Evolutionary conservation across 2,797 vertebrate genomes (phyloP).

Genomic region (Cryptoblepharus egeriae): DNA sequence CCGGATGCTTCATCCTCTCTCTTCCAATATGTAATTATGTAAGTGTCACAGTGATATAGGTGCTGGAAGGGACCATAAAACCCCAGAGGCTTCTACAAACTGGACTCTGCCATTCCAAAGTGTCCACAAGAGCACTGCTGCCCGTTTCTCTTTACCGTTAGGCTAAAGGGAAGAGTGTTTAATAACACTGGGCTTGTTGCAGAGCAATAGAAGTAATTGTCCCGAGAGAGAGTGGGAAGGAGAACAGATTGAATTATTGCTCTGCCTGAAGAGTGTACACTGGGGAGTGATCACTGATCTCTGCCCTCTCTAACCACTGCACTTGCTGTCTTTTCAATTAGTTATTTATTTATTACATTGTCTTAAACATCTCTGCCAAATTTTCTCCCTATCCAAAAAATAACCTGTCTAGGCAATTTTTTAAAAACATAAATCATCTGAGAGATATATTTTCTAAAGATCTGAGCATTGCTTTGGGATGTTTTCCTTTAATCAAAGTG

Average conservation of each 20-base stretch:
- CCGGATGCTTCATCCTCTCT: conserved; percentile 65
- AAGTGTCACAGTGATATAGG: conserved; percentile 72
- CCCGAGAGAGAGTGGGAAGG: conserved; percentile 15
- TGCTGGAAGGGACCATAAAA: conserved; percentile 63
- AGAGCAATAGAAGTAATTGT: conserved; percentile 2
- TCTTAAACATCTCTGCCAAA: background rate
- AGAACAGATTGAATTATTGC: background rate
- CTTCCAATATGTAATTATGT: conserved; percentile 73
- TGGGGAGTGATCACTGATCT: background rate
- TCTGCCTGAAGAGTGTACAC: accelerated
- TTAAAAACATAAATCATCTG: background rate
- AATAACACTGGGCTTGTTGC: background rate
- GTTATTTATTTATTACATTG: background rate
- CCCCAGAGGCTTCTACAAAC: conserved; percentile 38
- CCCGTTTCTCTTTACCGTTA: conserved; percentile 40
- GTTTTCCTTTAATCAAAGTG: background rate
- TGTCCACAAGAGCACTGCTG: conserved; percentile 39
- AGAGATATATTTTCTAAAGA: background rate
- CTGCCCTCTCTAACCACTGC: background rate
- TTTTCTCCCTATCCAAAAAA: background rate
- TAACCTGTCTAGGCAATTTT: background rate
- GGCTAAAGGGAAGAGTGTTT: conserved; percentile 54
- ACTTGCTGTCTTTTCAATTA: background rate
- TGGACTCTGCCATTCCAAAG: conserved; percentile 13
- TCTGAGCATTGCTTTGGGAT: background rate